Percentiles rank a stretch among this genome's conserved stretches.
phyloP scores from a whole-genome alignment of 2,113 vertebrate genomes.

The Tyto alba region DNA sequence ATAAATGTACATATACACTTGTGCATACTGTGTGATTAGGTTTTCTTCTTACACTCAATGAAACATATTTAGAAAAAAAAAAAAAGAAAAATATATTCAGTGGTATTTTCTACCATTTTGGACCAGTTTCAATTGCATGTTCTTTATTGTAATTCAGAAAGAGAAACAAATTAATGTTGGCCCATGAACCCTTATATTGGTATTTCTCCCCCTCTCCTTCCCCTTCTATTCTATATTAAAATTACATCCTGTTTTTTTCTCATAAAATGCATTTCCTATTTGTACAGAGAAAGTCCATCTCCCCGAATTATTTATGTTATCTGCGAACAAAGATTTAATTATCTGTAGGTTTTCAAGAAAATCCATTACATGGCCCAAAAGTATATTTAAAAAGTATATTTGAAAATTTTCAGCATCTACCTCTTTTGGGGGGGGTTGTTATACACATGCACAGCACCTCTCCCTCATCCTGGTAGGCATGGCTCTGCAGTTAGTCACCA shows the following conservation, averaged over 20 bases:
- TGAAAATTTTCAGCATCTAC: background rate
- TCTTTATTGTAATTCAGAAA: background rate
- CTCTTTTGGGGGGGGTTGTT: background rate
- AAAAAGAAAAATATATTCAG: background rate
- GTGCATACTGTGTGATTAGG: background rate
- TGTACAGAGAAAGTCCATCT: background rate
- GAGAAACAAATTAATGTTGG: background rate
- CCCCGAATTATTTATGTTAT: background rate
- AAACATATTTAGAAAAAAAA: background rate
- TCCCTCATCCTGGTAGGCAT: no score
- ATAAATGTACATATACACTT: background rate
- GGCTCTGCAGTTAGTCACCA: background rate
- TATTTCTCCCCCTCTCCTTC: background rate
- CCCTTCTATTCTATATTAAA: background rate
- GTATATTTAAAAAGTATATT: background rate
- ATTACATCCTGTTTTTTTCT: background rate
- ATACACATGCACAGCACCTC: background rate
- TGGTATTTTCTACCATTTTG: background rate
- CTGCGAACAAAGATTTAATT: background rate
- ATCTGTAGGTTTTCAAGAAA: background rate
- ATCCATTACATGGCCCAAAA: background rate
- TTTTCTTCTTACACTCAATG: background rate
- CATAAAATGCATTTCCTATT: background rate
- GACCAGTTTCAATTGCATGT: background rate
- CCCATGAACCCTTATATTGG: background rate